phyloP scores from a whole-genome alignment of 1,140 invertebrate species.

The Cotesia vestalis region DNA sequence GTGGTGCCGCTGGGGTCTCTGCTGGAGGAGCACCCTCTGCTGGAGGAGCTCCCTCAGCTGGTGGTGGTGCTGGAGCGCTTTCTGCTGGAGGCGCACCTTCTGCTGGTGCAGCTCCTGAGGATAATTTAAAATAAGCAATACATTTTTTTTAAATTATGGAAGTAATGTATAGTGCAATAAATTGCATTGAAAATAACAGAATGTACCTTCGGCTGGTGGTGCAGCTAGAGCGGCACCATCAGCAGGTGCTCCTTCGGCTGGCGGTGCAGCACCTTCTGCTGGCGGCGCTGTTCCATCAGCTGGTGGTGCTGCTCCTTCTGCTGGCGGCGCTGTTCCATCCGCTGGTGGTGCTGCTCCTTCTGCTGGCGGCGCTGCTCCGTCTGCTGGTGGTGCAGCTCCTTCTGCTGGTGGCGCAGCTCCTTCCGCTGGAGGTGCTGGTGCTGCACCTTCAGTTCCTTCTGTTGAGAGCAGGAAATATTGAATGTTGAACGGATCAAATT shows the following conservation, averaged over 20 bases:
- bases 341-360: constrained; percentile 34
- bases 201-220: constrained; percentile 46
- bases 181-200: too few relatives aligned
- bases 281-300: constrained; percentile 55
- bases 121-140: too few relatives aligned
- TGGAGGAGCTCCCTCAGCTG: constrained; percentile 49
- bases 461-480: too few relatives aligned
- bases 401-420: constrained; percentile 49
- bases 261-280: constrained; percentile 40
- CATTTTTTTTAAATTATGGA: too few relatives aligned
- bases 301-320: constrained; percentile 55
- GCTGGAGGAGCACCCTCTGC: constrained; percentile 43
- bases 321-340: constrained; percentile 45
- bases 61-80: constrained; percentile 49
- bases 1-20: background rate
- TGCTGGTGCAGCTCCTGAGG: constrained; percentile 30
- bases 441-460: constrained; percentile 47
- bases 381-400: constrained; percentile 53
- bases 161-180: too few relatives aligned
- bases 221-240: constrained; percentile 48
- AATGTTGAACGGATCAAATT: too few relatives aligned
- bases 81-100: constrained; percentile 50
- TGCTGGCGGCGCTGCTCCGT: constrained; percentile 20
- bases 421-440: constrained; percentile 46
- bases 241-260: constrained; percentile 47